Conservation (phyloP, 2,113 vertebrate genomes). For the Chrysochloris asiatica region DNA sequence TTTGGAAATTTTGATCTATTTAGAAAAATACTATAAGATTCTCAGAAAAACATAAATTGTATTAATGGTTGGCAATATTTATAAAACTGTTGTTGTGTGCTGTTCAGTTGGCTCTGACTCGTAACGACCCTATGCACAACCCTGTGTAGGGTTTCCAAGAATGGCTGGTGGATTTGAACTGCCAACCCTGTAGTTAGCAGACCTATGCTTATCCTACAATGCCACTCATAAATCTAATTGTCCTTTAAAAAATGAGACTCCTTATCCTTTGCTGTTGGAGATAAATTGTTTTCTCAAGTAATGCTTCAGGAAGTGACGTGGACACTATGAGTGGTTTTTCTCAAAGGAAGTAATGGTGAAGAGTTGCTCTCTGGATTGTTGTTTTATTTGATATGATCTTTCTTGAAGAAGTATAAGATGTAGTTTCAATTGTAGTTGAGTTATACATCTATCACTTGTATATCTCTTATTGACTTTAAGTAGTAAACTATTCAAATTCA, state of each 20-base stretch:
- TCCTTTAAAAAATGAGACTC: not conserved
- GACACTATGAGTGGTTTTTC: not conserved
- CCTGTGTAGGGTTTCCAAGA: too few relatives aligned
- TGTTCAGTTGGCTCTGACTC: too few relatives aligned
- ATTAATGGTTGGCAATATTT: not conserved
- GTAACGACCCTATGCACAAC: too few relatives aligned
- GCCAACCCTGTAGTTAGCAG: too few relatives aligned
- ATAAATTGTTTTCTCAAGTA: not conserved
- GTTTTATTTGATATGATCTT: not conserved
- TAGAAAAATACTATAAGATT: not conserved
- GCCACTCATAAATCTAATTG: not conserved
- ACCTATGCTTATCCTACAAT: too few relatives aligned
- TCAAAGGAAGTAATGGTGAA: not conserved
- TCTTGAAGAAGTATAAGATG: not conserved
- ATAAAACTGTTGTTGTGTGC: not conserved
- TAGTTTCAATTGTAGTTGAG: not conserved
- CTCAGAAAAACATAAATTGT: not conserved
- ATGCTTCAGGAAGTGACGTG: not conserved
- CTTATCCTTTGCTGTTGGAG: not conserved
- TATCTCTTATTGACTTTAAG: slow-evolving; percentile 17
- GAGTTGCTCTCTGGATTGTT: not conserved
- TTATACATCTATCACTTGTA: not conserved
- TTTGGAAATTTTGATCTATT: not conserved
- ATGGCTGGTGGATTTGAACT: too few relatives aligned
- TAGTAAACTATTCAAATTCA: not conserved